phyloP scores from a whole-genome alignment of 2,113 vertebrate genomes.

The Pleuronectes platessa region DNA sequence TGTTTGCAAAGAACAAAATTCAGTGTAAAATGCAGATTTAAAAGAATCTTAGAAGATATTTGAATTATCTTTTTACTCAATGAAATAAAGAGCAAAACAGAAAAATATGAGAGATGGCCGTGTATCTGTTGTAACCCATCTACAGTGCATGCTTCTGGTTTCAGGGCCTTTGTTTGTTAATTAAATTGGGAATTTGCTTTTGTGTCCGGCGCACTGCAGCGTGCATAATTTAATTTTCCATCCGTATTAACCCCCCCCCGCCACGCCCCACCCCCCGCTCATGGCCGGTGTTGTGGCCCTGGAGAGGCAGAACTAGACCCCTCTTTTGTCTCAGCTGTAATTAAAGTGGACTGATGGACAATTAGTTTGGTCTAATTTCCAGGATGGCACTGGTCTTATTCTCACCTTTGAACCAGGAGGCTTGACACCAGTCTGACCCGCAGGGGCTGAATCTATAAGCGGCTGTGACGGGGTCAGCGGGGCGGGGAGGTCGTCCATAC shows the following conservation, averaged over 20 bases:
- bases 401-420: conserved; percentile 71
- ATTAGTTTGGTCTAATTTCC: conserved; percentile 80
- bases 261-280: conserved; percentile 44
- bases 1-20: no score
- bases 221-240: conserved; percentile 78
- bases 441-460: conserved; percentile 21
- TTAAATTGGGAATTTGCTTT: conserved; percentile 76
- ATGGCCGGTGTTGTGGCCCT: conserved; percentile 65
- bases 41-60: background rate
- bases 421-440: conserved; percentile 56
- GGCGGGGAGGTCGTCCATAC: conserved; percentile 46
- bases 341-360: conserved; percentile 80
- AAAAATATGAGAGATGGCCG: background rate
- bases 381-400: conserved; percentile 67
- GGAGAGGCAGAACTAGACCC: conserved; percentile 49
- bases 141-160: conserved; percentile 43
- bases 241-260: conserved; percentile 39
- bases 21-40: no score
- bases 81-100: background rate
- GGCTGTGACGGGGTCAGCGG: conserved; percentile 24
- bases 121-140: conserved; percentile 7
- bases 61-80: background rate
- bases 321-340: conserved; percentile 65
- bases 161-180: conserved; percentile 69
- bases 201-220: conserved; percentile 73